These are phyloP conservation scores for Heliconius erato DNA, from an alignment of 2,888 invertebrate species.

Conservation along the genomic window DNA sequence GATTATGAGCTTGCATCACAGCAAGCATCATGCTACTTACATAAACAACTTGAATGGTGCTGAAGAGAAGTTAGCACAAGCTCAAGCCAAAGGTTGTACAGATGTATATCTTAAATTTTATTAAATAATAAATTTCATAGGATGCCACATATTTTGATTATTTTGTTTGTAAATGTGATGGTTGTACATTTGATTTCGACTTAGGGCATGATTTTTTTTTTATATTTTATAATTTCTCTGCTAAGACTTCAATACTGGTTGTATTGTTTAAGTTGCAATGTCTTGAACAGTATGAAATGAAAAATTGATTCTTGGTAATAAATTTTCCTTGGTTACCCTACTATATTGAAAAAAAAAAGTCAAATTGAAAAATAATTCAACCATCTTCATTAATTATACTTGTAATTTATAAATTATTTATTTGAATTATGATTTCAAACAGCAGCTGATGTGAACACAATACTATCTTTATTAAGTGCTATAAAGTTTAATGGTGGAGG, in stretches of 20 bases:
- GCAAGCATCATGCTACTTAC: constrained; percentile 99
- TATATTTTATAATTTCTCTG: constrained; percentile 1
- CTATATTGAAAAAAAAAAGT: not conserved
- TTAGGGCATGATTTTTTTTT: not conserved
- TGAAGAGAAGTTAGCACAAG: constrained; percentile 95
- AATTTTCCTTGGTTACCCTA: not conserved
- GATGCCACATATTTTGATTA: not conserved
- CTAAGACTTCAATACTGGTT: not conserved
- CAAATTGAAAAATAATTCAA: no score
- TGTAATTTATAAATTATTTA: not conserved
- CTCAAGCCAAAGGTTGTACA: constrained; percentile 85
- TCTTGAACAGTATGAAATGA: no score
- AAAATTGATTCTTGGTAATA: not conserved
- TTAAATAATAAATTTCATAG: not conserved
- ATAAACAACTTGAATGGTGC: constrained; percentile 97
- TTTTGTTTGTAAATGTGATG: not conserved
- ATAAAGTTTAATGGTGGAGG: constrained; percentile 99
- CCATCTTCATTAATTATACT: not conserved
- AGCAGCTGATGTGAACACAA: constrained; percentile 89
- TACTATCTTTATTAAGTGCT: constrained; percentile 91
- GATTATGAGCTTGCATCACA: constrained; percentile 99
- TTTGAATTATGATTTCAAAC: constrained; percentile 55
- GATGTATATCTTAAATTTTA: not conserved
- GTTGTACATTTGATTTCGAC: no score
- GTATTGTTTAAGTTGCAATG: no score